Conservation (phyloP, 2,113 vertebrate genomes). For the Notothenia coriiceps region DNA sequence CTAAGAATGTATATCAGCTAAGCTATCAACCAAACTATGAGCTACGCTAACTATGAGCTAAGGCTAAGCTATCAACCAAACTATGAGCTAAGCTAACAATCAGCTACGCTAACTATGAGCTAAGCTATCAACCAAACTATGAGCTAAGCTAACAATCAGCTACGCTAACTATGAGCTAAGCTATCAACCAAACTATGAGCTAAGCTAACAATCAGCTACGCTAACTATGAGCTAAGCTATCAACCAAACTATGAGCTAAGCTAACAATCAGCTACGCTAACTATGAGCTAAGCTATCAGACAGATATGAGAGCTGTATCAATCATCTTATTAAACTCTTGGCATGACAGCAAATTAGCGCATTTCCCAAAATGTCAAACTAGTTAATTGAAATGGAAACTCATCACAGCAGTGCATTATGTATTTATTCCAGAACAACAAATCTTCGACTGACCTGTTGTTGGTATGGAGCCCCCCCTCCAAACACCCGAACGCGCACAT, state of each 20-base stretch:
- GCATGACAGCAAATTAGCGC: not conserved
- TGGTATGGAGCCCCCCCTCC: not conserved
- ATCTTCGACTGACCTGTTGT: conserved; percentile 38
- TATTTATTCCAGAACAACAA: conserved; percentile 20
- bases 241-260: no score
- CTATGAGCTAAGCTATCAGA: not conserved
- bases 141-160: no score
- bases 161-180: no score
- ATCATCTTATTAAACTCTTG: conserved; percentile 2
- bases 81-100: not conserved
- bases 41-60: no score
- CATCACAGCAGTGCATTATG: not conserved
- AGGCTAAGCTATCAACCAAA: no score
- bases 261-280: not conserved
- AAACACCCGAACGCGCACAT: no score
- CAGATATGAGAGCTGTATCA: not conserved
- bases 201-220: no score
- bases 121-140: no score
- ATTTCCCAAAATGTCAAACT: conserved; percentile 21
- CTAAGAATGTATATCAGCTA: no score
- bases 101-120: no score
- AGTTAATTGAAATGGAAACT: conserved; percentile 32
- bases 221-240: not conserved
- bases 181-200: no score
- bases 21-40: no score